Evolutionary conservation across 2,113 vertebrate species (phyloP).

Genomic region (Maylandia zebra): DNA sequence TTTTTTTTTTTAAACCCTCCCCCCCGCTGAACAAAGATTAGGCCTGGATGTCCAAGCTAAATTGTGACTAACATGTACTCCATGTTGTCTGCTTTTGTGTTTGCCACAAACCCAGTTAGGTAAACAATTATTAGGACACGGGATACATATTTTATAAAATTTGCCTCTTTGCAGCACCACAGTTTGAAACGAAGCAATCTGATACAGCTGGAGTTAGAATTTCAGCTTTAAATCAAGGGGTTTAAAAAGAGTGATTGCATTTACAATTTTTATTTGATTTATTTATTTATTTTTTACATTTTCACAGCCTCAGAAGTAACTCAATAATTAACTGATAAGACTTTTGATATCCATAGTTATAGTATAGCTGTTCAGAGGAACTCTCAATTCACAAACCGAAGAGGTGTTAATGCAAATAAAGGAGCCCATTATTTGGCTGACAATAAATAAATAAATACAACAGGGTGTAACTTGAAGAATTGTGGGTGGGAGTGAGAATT

Average conservation of each 20-base stretch:
- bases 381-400: not conserved
- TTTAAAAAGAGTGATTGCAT: not conserved
- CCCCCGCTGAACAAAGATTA: slow-evolving; percentile 47
- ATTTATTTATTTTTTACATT: not conserved
- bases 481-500: not conserved
- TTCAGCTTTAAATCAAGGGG: not conserved
- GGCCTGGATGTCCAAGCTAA: not conserved
- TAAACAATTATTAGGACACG: not conserved
- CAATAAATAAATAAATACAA: not conserved
- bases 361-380: not conserved
- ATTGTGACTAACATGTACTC: not conserved
- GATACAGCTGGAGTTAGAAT: not conserved
- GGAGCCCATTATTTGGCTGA: not conserved
- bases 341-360: not conserved
- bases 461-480: not conserved
- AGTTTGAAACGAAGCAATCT: not conserved
- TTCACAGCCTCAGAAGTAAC: not conserved
- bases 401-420: not conserved
- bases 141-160: not conserved
- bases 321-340: not conserved
- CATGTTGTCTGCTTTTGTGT: not conserved
- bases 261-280: not conserved
- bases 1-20: slow-evolving; percentile 15
- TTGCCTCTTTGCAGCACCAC: not conserved
- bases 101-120: not conserved